phyloP scores from a whole-genome alignment of 2,888 invertebrate genomes.

The Leucophenga maculata region DNA sequence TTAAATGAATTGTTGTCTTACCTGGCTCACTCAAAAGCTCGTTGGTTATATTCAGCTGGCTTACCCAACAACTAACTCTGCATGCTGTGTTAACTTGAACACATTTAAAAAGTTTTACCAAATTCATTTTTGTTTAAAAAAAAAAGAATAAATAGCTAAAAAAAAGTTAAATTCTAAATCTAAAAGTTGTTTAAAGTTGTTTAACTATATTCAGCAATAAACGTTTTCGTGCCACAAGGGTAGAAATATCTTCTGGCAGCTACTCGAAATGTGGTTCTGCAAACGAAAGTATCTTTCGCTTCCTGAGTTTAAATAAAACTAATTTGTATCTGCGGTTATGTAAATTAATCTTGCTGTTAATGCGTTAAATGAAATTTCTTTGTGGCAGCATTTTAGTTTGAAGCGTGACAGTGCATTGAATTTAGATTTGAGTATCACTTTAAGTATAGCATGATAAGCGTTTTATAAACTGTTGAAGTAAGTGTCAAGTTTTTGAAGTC shows the following conservation, averaged over 20 bases:
- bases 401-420: too few relatives aligned
- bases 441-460: too few relatives aligned
- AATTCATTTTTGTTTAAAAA: slow-evolving; percentile 14
- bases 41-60: neutral
- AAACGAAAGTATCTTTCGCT: neutral
- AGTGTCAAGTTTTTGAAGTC: too few relatives aligned
- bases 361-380: too few relatives aligned
- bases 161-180: too few relatives aligned
- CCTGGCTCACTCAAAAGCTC: neutral
- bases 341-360: too few relatives aligned
- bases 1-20: slow-evolving; percentile 26
- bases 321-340: too few relatives aligned
- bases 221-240: neutral
- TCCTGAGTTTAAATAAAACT: too few relatives aligned
- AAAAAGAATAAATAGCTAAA: slow-evolving; percentile 3
- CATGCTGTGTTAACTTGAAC: slow-evolving; percentile 11
- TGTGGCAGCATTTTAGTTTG: too few relatives aligned
- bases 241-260: too few relatives aligned
- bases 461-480: too few relatives aligned
- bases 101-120: slow-evolving; percentile 21
- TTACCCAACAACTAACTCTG: neutral
- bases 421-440: too few relatives aligned
- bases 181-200: slow-evolving; percentile 12
- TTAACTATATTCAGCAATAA: slow-evolving; percentile 17
- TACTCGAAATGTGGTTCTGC: neutral